phyloP scores from a whole-genome alignment of 1,140 invertebrate species.

The Chionoecetes opilio region DNA sequence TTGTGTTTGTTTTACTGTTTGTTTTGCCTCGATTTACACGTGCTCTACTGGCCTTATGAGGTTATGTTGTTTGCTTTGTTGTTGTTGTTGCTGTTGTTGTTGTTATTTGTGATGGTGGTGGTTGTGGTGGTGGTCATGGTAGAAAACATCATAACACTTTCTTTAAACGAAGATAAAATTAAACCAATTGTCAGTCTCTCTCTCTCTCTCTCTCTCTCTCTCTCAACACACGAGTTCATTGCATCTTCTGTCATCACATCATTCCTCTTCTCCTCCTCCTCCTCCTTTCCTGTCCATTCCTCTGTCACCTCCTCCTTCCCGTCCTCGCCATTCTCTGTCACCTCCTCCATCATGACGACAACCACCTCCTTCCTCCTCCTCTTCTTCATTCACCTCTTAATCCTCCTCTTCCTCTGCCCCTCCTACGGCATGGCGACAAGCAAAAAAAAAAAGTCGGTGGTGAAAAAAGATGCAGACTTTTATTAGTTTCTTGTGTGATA shows the following conservation, averaged over 20 bases:
- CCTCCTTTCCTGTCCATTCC: background rate
- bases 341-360: background rate
- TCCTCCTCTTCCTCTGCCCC: background rate
- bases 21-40: too few relatives aligned
- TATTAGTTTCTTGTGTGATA: too few relatives aligned
- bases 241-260: background rate
- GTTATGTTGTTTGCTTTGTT: too few relatives aligned
- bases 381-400: background rate
- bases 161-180: background rate
- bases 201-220: background rate
- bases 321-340: background rate
- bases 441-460: too few relatives aligned
- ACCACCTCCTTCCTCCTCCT: background rate
- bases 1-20: too few relatives aligned
- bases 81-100: too few relatives aligned
- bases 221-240: background rate
- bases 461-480: too few relatives aligned
- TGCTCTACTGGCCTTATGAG: too few relatives aligned
- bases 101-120: too few relatives aligned
- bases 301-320: background rate
- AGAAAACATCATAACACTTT: too few relatives aligned
- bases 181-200: slow-evolving; percentile 25
- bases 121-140: too few relatives aligned
- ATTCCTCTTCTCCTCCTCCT: background rate
- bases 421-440: background rate